Percentiles rank a stretch among this genome's conserved stretches.
phyloP scores from a whole-genome alignment of 2,797 vertebrate genomes.

The Aphelocoma californica region DNA sequence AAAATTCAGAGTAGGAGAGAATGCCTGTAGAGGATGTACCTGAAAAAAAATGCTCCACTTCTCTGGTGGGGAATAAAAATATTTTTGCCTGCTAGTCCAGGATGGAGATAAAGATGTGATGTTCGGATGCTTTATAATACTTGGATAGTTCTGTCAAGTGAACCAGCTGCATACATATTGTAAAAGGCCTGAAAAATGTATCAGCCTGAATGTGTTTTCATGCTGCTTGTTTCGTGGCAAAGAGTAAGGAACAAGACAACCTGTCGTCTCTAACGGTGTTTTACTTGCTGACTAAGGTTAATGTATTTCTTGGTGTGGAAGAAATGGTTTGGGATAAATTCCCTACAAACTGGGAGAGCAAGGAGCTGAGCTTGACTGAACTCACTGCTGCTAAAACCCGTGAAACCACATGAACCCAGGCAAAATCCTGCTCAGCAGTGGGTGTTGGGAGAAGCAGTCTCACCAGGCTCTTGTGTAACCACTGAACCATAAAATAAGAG shows the following conservation, averaged over 20 bases:
- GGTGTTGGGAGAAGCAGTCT: background rate
- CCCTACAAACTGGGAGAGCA: background rate
- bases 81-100: conserved; percentile 15
- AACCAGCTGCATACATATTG: background rate
- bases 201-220: conserved; percentile 27
- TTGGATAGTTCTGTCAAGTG: conserved; percentile 25
- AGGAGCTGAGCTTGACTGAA: background rate
- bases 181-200: conserved; percentile 46
- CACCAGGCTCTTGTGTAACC: background rate
- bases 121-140: conserved; percentile 38
- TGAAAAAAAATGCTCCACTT: background rate
- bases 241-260: conserved; percentile 10
- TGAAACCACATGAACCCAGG: background rate
- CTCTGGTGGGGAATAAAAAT: conserved; percentile 10
- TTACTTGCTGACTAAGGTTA: conserved; percentile 11
- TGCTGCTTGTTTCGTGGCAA: background rate
- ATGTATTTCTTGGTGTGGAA: background rate
- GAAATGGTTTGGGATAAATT: conserved; percentile 42
- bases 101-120: conserved; percentile 30
- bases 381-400: background rate
- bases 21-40: background rate
- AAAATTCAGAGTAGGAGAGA: background rate
- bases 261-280: background rate
- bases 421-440: background rate
- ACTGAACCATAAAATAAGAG: background rate